A percentile compares a stretch with the other conserved stretches of the same genome.
These are phyloP conservation scores for Caenorhabditis sp. DNA, from an alignment of 2,888 invertebrate species.

Conservation along the genomic window DNA sequence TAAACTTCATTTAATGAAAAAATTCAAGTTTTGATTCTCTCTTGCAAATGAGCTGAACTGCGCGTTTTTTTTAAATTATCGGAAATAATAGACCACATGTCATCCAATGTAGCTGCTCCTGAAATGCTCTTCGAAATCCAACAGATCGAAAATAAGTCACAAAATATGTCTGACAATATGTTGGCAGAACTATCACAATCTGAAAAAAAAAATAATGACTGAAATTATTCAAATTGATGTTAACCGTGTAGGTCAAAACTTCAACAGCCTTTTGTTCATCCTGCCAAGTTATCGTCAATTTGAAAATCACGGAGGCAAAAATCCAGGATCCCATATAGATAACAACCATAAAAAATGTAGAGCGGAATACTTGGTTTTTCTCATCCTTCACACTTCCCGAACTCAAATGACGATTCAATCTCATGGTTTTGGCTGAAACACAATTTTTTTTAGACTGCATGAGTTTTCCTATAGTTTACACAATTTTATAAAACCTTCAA, in stretches of 20 bases:
- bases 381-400: constrained; percentile 17
- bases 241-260: constrained; percentile 26
- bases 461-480: too few relatives aligned
- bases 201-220: background rate
- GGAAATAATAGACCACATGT: constrained; percentile 22
- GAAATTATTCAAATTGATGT: background rate
- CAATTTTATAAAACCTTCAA: too few relatives aligned
- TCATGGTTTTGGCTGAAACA: constrained; percentile 29
- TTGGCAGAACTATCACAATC: background rate
- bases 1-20: too few relatives aligned
- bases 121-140: constrained; percentile 14
- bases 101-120: constrained; percentile 18
- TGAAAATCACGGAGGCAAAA: constrained; percentile 11
- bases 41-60: too few relatives aligned
- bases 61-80: too few relatives aligned
- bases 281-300: constrained; percentile 4
- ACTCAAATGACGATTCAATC: constrained; percentile 26
- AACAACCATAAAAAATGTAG: constrained; percentile 31
- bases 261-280: constrained; percentile 11
- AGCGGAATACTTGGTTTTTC: constrained; percentile 31
- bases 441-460: too few relatives aligned
- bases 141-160: constrained; percentile 19
- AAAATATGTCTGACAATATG: constrained; percentile 6
- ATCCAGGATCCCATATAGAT: constrained; percentile 35
- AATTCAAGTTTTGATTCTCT: too few relatives aligned